Evolutionary conservation across 2,797 vertebrate species (phyloP).

Genomic region (Lutjanus campechanus): DNA sequence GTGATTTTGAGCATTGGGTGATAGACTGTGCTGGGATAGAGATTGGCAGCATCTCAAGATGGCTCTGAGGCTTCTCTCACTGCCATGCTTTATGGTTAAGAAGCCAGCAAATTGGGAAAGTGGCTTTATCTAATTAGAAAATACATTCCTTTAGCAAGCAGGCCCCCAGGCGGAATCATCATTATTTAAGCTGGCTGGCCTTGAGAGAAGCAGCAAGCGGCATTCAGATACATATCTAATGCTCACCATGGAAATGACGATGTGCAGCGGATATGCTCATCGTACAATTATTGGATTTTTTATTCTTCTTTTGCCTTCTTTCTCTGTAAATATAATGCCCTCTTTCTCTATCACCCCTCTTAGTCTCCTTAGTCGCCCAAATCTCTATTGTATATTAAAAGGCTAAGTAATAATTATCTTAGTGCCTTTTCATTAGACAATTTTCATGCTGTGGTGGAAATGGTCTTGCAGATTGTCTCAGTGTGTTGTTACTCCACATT

Average conservation of each 20-base stretch:
- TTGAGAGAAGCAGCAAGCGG: conserved; percentile 76
- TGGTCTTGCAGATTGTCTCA: conserved; percentile 59
- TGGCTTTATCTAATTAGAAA: conserved; percentile 88
- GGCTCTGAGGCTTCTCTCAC: conserved; percentile 78
- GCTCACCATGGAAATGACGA: conserved; percentile 69
- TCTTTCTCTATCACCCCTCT: conserved; percentile 52
- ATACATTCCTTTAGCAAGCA: conserved; percentile 83
- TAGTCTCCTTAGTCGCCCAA: conserved; percentile 29
- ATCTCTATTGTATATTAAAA: conserved; percentile 71
- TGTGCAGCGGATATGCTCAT: conserved; percentile 71
- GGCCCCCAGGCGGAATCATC: conserved; percentile 83
- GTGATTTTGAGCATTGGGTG: conserved; percentile 68
- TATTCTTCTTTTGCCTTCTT: conserved; percentile 43
- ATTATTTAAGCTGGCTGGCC: conserved; percentile 86
- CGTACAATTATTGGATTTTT: conserved; percentile 68
- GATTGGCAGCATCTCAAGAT: conserved; percentile 79
- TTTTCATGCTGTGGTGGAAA: conserved; percentile 70
- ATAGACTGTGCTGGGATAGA: conserved; percentile 62
- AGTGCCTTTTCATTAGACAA: conserved; percentile 68
- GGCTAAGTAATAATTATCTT: conserved; percentile 73
- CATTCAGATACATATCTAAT: conserved; percentile 84
- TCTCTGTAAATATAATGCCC: conserved; percentile 46
- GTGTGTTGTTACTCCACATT: conserved; percentile 56
- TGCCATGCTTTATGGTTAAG: conserved; percentile 84
- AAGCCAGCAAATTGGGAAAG: conserved; percentile 87